Base-by-base conservation (phyloP, 2,113 vertebrate genomes). In the Tor tambroides region DNA sequence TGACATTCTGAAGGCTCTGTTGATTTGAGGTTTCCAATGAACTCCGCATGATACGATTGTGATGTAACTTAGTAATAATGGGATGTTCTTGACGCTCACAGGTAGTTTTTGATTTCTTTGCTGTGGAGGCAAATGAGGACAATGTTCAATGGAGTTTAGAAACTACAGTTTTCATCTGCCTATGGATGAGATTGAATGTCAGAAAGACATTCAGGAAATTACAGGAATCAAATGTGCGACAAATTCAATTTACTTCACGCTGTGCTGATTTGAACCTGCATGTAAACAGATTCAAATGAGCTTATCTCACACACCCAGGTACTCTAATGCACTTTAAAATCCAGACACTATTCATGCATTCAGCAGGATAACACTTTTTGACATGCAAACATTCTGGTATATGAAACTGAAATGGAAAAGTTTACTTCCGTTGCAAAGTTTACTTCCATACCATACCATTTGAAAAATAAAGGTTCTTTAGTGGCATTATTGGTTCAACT, bases 311-410 rank as follows among this genome's bases (percentile, higher is more conserved):
- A 61, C 32, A 80, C 11, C 11, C 17, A 23, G 0, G 3, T 28
- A 43, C 56, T 65, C 79, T 46, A 46, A 41, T 61, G 78, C 78
- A n/a, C 8, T 80, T 77, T 77, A 21, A n/a, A n/a, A n/a, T n/a
- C n/a, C 78, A 38, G 23, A 61, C 19, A 3, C 10, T 28, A 41
- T 26, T 43, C 5, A 61, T 38, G 32, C 26, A 30, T 74, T 41
- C 21, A 11, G 19, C 78, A 43, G 7, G 59, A 63, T 38, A 80
- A 38, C 10, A 79, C 28, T 54, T 78, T 23, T 46, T 32, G 76
- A 51, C 5, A n/a, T 78, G 32, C 51, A 61, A n/a, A 56, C 12
- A 28, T 56, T 21, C 2, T 49, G n/a, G 49, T 21, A 51, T 54
- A 56, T 41, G 19, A 23, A 72, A 26, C 12, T 41, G 26, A 75